Base-by-base conservation (phyloP, 2,888 invertebrate genomes). In the Agrilus cyanescens region DNA sequence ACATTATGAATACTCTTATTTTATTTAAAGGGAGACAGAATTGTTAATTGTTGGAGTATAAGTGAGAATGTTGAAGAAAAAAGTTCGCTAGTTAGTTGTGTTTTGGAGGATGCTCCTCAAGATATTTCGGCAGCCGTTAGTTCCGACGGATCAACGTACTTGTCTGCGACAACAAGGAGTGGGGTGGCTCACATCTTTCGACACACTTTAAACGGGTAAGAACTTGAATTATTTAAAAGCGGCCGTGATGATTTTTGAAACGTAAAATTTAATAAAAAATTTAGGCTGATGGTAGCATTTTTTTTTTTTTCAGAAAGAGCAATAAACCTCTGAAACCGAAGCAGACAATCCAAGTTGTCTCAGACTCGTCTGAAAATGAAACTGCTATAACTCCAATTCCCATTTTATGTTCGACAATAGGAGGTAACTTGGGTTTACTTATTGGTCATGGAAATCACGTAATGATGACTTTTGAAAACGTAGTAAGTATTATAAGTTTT, bases 161-260 rank as follows among this genome's bases (percentile, higher is more conserved):
- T 67, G 63, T 62, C 74, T 50, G 62, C 68, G 61, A 73, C 78
- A 0, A 86, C 87, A 0, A 74, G 81, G 52, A 83, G 80, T 57
- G 93, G 93, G 1, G 78, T 81, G 5, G 75, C 85, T 32, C 83
- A 89, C 63, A 69, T 86, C 42, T 93, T 86, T 62, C 74, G 80
- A 39, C 82, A 85, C 55, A 76, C 77, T 50, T 68, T 85, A 31
- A 88, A 87, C 66, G 86, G 85, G 75, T 82, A 62, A 68, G 71
- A 54, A 32, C 7, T 33, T 33, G 33, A 16, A 40, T 36, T 34
- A 30, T 32, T 40, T 41, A 13, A 32, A 43, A 13, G 33, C n/a
- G n/a, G n/a, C n/a, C n/a, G n/a, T n/a, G n/a, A n/a, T n/a, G n/a
- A n/a, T n/a, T n/a, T n/a, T n/a, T n/a, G n/a, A n/a, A n/a, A n/a